Base-by-base conservation (phyloP, 2,888 invertebrate genomes). In the Acanthacorydalis orientalis region DNA sequence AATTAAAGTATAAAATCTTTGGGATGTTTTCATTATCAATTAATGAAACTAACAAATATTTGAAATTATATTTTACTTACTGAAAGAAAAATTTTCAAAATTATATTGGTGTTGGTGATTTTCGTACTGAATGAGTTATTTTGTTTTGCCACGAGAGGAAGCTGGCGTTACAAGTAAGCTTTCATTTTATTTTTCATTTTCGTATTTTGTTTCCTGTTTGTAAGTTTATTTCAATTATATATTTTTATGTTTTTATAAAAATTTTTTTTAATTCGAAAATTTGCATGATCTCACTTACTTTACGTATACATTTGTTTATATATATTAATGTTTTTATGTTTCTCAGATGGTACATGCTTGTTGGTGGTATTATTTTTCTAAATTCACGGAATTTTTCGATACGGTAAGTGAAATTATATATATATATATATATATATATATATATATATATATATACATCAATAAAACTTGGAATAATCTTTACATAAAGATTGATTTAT, bases 331-430 rank as follows among this genome's bases (percentile, higher is more conserved):
- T 49, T 40, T 46, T 48, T 47, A 50, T 44, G 48, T 50, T 60
- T 74, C 76, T 57, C 74, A 92, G 92, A 91, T 93, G 89, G 88
- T 86, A 49, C 78, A 83, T 64, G 86, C 84, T 38, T 87, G 89
- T 64, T 93, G 92, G 91, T 89, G 89, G 90, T 93, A 93, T 68
- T 92, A 86, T 68, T 84, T 93, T 66, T 91, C 93, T 48, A 95
- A 95, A 68, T 92, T 92, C 69, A 88, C 91, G 56, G 95, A 95
- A 69, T 89, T 93, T 66, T 78, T 92, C 68, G 93, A 93, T 69
- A 93, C 93, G 68, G 92, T 93, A 69, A 82, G 83, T 74, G 23
- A 23, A 23, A 23, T 6, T 23, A 23, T 23, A 23, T 23, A 23
- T 23, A 23, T 23, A n/a, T n/a, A n/a, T n/a, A n/a, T n/a, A n/a